These are phyloP conservation scores for Nymphicus hollandicus DNA, from an alignment of 2,113 vertebrate genomes.

Conservation along the genomic window DNA sequence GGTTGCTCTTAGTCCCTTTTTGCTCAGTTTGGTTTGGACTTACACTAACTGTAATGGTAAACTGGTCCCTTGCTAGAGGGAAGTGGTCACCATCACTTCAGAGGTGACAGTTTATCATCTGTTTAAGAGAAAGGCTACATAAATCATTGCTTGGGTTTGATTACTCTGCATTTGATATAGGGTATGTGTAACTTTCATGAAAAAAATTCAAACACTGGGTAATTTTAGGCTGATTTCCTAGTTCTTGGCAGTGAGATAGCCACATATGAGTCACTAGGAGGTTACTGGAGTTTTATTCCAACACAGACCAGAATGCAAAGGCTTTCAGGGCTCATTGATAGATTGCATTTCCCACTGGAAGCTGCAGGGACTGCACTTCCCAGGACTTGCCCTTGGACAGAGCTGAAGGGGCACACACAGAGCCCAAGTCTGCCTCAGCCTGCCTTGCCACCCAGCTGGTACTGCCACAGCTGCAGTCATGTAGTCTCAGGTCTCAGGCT, in stretches of 20 bases:
- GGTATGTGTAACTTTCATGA: not conserved
- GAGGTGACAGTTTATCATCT: not conserved
- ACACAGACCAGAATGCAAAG: not conserved
- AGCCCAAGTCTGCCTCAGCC: not conserved
- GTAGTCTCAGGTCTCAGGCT: not conserved
- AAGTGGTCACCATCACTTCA: not conserved
- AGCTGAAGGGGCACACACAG: not conserved
- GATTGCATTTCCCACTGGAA: not conserved
- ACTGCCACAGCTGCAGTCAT: not conserved
- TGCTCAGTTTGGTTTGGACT: not conserved
- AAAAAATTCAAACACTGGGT: not conserved
- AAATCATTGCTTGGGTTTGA: not conserved
- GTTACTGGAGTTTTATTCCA: not conserved
- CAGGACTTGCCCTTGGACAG: accelerated
- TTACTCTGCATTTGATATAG: not conserved
- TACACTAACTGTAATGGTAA: not conserved
- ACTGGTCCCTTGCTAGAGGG: not conserved
- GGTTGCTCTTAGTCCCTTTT: not conserved
- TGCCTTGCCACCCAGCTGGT: not conserved
- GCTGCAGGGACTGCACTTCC: not conserved
- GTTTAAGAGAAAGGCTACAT: not conserved
- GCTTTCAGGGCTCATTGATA: not conserved
- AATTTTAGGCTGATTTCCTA: not conserved
- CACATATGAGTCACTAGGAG: not conserved
- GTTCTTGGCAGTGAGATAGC: not conserved